Conservation (phyloP, 2,113 vertebrate species). For the Pollimyrus isidori region DNA sequence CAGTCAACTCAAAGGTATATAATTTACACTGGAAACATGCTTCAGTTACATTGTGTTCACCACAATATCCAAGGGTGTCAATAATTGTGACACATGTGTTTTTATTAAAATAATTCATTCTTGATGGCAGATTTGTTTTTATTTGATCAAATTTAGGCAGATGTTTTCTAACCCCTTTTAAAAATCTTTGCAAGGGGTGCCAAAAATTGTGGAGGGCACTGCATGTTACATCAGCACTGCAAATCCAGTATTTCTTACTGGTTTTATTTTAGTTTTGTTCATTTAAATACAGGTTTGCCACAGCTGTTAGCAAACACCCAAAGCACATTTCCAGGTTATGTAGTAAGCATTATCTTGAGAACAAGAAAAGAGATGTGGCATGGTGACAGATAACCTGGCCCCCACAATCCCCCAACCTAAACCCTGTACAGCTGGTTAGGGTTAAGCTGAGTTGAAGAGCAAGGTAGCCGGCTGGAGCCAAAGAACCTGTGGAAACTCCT, state of each 20-base stretch:
- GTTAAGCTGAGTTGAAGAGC: not conserved
- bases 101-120: too few species aligned
- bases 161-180: too few species aligned
- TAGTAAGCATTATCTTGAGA: not conserved
- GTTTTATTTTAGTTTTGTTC: not conserved
- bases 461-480: not conserved
- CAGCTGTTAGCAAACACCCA: not conserved
- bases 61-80: too few species aligned
- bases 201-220: not conserved
- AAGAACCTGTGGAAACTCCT: not conserved
- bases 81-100: too few species aligned
- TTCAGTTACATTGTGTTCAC: too few species aligned
- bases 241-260: not conserved
- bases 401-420: not conserved
- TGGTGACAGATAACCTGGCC: not conserved
- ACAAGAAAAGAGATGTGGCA: not conserved
- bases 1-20: too few species aligned
- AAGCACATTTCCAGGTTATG: not conserved
- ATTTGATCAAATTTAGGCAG: too few species aligned
- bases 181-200: too few species aligned
- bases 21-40: too few species aligned
- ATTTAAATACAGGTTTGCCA: not conserved
- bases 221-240: not conserved
- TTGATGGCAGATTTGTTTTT: too few species aligned
- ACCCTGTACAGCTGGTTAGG: not conserved